Percentiles rank a stretch among this genome's conserved stretches.
Conservation (phyloP, 2,113 vertebrate genomes). For the Bolborhynchus lineola region DNA sequence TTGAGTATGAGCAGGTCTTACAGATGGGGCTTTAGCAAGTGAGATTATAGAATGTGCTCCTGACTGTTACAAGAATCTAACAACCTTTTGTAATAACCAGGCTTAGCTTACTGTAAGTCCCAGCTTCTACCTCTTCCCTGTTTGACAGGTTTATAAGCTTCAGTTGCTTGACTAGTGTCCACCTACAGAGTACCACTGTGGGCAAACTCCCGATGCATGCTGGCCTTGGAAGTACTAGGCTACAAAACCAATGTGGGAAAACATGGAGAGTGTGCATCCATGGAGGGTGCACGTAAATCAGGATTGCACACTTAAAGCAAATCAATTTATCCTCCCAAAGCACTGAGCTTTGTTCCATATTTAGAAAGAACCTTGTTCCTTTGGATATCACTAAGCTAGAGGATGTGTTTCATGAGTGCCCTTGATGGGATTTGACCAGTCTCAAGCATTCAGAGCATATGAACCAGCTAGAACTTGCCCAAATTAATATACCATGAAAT, state of each 20-base stretch:
- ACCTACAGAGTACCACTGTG: neutral
- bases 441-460: neutral
- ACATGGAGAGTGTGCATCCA: fast-evolving
- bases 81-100: neutral
- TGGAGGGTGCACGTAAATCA: neutral
- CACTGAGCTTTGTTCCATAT: neutral
- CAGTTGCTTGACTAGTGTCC: neutral
- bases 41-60: neutral
- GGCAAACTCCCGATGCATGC: neutral
- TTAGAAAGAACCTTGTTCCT: neutral
- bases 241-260: neutral
- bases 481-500: neutral
- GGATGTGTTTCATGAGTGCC: neutral
- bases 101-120: neutral
- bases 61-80: neutral
- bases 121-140: neutral
- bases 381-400: neutral
- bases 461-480: neutral
- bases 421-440: neutral
- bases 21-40: neutral
- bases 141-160: neutral
- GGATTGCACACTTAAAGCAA: neutral
- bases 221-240: neutral
- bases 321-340: neutral
- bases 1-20: neutral